Base-by-base conservation (phyloP, 2,797 vertebrate genomes). In the Cottoperca gobio region DNA sequence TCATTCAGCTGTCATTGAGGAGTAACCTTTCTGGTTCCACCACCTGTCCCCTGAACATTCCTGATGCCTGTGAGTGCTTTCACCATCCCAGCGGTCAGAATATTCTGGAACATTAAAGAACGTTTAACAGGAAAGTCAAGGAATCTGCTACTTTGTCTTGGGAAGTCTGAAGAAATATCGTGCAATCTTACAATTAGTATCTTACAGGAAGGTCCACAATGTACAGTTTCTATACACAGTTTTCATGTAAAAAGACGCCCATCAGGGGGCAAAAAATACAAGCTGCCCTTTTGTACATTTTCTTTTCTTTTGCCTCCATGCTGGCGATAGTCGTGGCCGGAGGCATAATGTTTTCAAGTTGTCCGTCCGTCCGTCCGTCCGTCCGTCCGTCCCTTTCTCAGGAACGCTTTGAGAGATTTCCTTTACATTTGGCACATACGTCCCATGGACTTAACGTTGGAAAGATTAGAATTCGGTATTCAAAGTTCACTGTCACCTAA, bases 1-100 rank as follows among this genome's bases (percentile, higher is more conserved):
- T 94, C 86, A 87, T 92, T 86, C 81, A 86, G 84, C n/a, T 92
- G 94, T 94, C 91, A 93, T 95, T 90, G 46, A 3, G 42, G 28
- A 60, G 86, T 94, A 93, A 94, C 64, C 74, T 87, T 69, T 76
- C 52, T 73, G 70, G 84, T 65, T 72, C 64, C 57, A 13, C 45
- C 76, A 26, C 60, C 70, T 61, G 8, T 52, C 63, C 83, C 57
- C 59, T 3, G 42, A 63, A 79, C 62, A 21, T 26, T 50, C 43
- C 73, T 46, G 37, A 24, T 52, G 46, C 61, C 62, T 54, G 21
- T 12, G 10, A 78, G 65, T 21, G 54, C 45, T 45, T 60, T 26
- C 46, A 70, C 57, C 58, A 58, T 85, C 70, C 28, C 54, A 28
- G 8, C 2, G 61, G 66, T 76, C 45, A 19, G 69, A 70, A 62